Evolutionary conservation across 2,113 vertebrate genomes (phyloP).

Genomic region (Rhea pennata): DNA sequence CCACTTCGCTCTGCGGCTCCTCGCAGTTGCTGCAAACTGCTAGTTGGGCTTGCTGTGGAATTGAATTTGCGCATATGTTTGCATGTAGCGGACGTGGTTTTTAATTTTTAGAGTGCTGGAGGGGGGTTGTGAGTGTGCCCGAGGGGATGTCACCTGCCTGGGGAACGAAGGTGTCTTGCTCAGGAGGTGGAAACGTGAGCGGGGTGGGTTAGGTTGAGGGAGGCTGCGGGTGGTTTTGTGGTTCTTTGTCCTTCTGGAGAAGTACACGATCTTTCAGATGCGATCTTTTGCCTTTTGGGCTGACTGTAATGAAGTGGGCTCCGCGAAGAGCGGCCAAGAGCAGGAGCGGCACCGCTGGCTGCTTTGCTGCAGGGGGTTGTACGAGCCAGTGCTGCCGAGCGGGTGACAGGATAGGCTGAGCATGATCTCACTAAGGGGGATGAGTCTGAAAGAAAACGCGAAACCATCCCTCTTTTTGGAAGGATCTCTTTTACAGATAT

Average conservation of each 20-base stretch:
- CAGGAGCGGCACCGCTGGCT: neutral
- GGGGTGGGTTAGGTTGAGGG: neutral
- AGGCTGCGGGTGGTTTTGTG: neutral
- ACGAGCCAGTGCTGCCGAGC: neutral
- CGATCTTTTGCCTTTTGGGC: neutral
- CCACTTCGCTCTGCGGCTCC: neutral
- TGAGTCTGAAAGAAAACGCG: constrained; percentile 28
- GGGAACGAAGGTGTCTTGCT: accelerated
- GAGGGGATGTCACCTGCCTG: neutral
- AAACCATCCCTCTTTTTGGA: neutral
- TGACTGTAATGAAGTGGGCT: neutral
- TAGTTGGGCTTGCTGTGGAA: neutral
- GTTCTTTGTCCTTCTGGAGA: neutral
- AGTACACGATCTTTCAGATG: neutral
- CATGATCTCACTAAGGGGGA: neutral
- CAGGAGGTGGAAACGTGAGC: neutral
- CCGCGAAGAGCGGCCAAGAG: neutral
- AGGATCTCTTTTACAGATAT: constrained; percentile 32
- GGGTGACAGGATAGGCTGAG: constrained; percentile 2
- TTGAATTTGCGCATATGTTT: neutral
- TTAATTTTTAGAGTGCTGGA: neutral
- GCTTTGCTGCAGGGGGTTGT: neutral
- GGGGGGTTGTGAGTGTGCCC: neutral
- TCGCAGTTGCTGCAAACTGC: neutral
- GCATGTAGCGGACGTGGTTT: neutral